phyloP scores from a whole-genome alignment of 1,140 invertebrate species.

The Asobara japonica region DNA sequence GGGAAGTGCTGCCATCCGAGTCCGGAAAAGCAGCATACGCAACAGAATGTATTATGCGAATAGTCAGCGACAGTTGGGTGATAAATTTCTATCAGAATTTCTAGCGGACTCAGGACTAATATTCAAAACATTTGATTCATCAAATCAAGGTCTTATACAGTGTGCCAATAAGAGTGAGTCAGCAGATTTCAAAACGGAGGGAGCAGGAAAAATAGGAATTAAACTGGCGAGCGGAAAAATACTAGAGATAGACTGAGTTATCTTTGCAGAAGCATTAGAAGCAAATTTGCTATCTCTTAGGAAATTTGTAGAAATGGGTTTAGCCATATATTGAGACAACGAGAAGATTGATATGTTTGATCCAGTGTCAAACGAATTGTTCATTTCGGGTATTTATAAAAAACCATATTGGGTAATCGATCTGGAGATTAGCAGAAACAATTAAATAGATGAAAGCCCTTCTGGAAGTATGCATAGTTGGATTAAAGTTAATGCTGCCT shows the following conservation, averaged over 20 bases:
- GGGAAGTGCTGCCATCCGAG: too few species aligned
- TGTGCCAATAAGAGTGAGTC: neutral
- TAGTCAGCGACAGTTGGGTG: too few species aligned
- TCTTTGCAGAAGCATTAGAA: neutral
- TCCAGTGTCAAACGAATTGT: constrained; percentile 26
- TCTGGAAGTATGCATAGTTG: neutral
- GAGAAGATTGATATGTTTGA: constrained; percentile 35
- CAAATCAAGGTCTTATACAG: neutral
- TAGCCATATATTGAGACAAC: constrained; percentile 31
- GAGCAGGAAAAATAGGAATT: neutral
- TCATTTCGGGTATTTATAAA: constrained; percentile 33
- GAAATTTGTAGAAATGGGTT: constrained; percentile 35
- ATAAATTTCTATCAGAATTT: neutral
- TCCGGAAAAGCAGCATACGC: too few species aligned
- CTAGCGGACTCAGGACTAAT: neutral
- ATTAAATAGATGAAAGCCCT: neutral
- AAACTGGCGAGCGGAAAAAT: neutral
- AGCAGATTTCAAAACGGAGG: neutral
- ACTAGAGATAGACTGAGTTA: constrained; percentile 18
- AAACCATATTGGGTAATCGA: constrained; percentile 33
- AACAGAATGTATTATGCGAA: too few species aligned
- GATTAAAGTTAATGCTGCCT: too few species aligned
- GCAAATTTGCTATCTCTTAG: constrained; percentile 29
- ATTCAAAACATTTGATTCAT: neutral
- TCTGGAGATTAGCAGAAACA: constrained; percentile 1